Evolutionary conservation across 2,888 invertebrate genomes (phyloP).

Genomic region (Sclerodermus sp.): DNA sequence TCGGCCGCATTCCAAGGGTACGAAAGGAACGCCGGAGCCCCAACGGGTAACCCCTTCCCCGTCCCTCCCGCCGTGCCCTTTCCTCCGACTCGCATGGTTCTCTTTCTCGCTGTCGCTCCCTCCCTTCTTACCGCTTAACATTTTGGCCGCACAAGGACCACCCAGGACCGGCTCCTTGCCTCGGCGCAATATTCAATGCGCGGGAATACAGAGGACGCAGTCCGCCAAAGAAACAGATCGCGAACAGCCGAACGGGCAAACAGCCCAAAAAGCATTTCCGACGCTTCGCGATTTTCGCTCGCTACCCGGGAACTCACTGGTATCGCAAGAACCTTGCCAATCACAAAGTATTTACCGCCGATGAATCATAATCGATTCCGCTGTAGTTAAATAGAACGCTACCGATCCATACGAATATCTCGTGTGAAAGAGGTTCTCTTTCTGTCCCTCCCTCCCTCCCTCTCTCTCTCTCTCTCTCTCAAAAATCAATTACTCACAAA

Average conservation of each 20-base stretch:
- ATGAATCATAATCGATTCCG: constrained; percentile 1
- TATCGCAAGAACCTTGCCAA: background rate
- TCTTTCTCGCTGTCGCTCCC: constrained; percentile 22
- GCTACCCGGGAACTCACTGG: background rate
- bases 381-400: too few species aligned
- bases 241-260: constrained; percentile 2
- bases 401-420: too few species aligned
- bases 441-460: constrained; percentile 2
- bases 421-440: too few species aligned
- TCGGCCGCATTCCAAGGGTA: constrained; percentile 53
- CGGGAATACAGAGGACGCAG: constrained; percentile 13
- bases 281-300: constrained; percentile 17
- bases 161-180: constrained; percentile 35
- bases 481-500: too few species aligned
- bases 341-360: background rate
- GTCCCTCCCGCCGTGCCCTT: constrained; percentile 21
- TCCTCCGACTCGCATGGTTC: constrained; percentile 19
- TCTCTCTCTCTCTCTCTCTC: too few species aligned
- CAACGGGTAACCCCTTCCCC: constrained; percentile 30
- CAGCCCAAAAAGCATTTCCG: constrained; percentile 15
- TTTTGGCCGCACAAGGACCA: constrained; percentile 47
- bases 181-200: constrained; percentile 36
- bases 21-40: constrained; percentile 46
- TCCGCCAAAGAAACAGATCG: background rate
- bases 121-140: constrained; percentile 44